These are phyloP conservation scores for Zosterops borbonicus DNA, from an alignment of 2,113 vertebrate genomes.

Conservation along the genomic window DNA sequence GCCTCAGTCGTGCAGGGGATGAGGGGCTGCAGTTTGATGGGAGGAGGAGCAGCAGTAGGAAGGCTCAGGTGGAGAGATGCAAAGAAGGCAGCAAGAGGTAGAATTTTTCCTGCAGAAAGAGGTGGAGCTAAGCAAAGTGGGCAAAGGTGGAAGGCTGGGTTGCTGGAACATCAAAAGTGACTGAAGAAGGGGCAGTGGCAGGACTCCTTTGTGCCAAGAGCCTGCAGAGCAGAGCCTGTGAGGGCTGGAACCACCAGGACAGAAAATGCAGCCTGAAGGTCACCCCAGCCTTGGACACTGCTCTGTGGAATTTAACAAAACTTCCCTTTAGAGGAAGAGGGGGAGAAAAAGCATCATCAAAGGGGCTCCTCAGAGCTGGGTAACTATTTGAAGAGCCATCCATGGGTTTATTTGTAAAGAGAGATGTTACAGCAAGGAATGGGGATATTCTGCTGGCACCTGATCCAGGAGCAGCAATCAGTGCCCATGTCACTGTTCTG, in stretches of 20 bases:
- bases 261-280: not conserved
- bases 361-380: not conserved
- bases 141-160: not conserved
- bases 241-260: not conserved
- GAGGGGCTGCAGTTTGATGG: not conserved
- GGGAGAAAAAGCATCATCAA: rapidly evolving
- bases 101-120: not conserved
- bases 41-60: not conserved
- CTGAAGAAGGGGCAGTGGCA: not conserved
- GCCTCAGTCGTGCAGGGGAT: not conserved
- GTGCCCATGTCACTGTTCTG: not conserved
- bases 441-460: not conserved
- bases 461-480: not conserved
- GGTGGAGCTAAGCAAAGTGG: not conserved
- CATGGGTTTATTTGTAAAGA: not conserved
- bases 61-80: not conserved
- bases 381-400: not conserved
- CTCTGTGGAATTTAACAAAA: not conserved
- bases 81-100: not conserved
- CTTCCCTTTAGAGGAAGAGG: not conserved
- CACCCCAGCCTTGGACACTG: not conserved
- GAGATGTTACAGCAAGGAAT: not conserved
- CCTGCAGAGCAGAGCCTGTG: not conserved
- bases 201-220: not conserved
- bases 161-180: not conserved